Percentiles rank a stretch among this genome's conserved stretches.
phyloP scores from a whole-genome alignment of 37 sponge, comb jelly and placozoan genomes.

The Ianthella basta region DNA sequence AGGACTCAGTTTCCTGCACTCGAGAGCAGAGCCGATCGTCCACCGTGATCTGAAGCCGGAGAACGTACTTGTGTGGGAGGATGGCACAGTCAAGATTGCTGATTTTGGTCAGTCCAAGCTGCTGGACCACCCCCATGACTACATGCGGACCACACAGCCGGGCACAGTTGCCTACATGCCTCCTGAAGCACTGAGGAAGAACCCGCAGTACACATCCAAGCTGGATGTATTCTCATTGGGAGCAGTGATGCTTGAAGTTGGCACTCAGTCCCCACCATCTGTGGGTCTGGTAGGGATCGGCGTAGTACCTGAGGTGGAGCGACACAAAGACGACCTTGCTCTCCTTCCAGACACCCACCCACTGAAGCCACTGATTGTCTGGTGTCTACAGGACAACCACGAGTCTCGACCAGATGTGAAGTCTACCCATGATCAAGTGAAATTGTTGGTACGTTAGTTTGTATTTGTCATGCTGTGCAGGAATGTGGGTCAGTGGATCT shows the following conservation, averaged over 20 bases:
- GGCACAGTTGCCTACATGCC: constrained; percentile 23
- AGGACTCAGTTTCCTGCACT: neutral
- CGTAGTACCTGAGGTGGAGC: constrained; percentile 37
- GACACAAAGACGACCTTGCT: constrained; percentile 22
- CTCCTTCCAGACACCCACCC: constrained; percentile 3
- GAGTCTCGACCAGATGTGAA: constrained; percentile 31
- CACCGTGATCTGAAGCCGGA: constrained; percentile 25
- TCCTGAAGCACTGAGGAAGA: constrained; percentile 17
- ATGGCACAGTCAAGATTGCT: neutral
- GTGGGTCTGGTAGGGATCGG: neutral
- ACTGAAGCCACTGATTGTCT: neutral
- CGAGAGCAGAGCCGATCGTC: neutral
- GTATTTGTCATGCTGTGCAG: too few relatives aligned
- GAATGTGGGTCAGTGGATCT: too few relatives aligned
- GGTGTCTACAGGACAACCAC: constrained; percentile 36
- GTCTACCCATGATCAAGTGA: neutral
- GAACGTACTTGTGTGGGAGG: neutral
- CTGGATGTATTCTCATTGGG: constrained; percentile 24
- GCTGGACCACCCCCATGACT: neutral
- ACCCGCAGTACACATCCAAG: neutral
- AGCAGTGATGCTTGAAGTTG: neutral
- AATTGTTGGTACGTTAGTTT: too few relatives aligned
- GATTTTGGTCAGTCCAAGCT: constrained; percentile 36
- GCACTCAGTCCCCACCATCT: constrained; percentile 14
- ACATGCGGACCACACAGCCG: constrained; percentile 13